Percentiles rank a stretch among this genome's conserved stretches.
These are phyloP conservation scores for Liparis tanakae DNA, from an alignment of 2,797 vertebrate species.

Conservation along the genomic window DNA sequence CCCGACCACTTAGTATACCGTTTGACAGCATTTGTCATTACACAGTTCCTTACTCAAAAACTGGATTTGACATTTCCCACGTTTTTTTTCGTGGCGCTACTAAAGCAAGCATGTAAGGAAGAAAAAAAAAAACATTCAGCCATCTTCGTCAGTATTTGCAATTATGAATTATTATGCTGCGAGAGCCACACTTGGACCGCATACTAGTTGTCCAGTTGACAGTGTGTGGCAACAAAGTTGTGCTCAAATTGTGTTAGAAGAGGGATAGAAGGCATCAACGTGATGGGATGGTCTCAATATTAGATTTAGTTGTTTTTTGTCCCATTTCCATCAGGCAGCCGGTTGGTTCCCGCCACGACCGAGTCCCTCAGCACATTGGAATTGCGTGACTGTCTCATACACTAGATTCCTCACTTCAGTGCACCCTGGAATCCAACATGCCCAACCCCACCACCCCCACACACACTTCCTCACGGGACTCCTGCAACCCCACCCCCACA, in stretches of 20 bases:
- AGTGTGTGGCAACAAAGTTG: slow-evolving; percentile 48
- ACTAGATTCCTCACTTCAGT: slow-evolving; percentile 73
- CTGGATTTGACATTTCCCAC: slow-evolving; percentile 29
- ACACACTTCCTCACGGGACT: neutral
- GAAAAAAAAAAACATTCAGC: slow-evolving; percentile 22
- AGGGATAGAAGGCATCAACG: slow-evolving; percentile 47
- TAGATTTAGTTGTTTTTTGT: slow-evolving; percentile 60
- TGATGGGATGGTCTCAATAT: slow-evolving; percentile 58
- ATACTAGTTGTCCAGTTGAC: slow-evolving; percentile 18
- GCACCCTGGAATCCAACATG: slow-evolving; percentile 67
- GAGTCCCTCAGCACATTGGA: slow-evolving; percentile 59
- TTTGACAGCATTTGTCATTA: slow-evolving; percentile 67
- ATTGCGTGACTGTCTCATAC: slow-evolving; percentile 72
- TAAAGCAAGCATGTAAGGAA: slow-evolving; percentile 24
- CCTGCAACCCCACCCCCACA: slow-evolving; percentile 10
- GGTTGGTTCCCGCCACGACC: slow-evolving; percentile 57
- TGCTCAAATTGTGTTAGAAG: slow-evolving; percentile 58
- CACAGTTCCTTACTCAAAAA: slow-evolving; percentile 53
- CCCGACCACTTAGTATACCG: slow-evolving; percentile 67
- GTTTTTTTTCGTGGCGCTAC: slow-evolving; percentile 29
- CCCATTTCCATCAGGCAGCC: slow-evolving; percentile 63
- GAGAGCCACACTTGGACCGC: slow-evolving; percentile 15
- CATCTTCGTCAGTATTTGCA: neutral
- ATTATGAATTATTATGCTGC: slow-evolving; percentile 20
- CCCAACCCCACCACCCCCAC: slow-evolving; percentile 40